These are phyloP conservation scores for Pyrrhia umbra DNA, from an alignment of 2,888 invertebrate species.

Conservation along the genomic window DNA sequence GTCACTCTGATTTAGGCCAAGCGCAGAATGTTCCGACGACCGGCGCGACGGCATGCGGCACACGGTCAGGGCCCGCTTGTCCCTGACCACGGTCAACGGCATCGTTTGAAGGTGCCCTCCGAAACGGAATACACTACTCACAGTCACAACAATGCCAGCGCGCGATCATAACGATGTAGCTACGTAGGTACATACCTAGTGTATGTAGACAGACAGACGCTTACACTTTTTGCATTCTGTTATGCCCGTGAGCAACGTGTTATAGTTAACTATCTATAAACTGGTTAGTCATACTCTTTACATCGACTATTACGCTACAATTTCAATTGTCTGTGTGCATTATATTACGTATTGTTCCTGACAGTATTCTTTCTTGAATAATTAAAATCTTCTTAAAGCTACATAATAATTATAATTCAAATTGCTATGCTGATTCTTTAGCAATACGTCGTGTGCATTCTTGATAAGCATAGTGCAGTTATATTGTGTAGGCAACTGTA, in stretches of 20 bases:
- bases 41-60: constrained; percentile 59
- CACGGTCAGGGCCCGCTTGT: constrained; percentile 80
- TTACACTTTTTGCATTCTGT: constrained; percentile 22
- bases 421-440: constrained; percentile 44
- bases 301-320: constrained; percentile 7
- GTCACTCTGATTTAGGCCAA: constrained; percentile 70
- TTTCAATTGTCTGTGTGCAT: constrained; percentile 17
- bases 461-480: constrained; percentile 69
- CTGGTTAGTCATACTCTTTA: constrained; percentile 26
- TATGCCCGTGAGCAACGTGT: constrained; percentile 13
- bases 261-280: constrained; percentile 5
- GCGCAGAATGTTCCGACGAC: constrained; percentile 67
- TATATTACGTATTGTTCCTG: constrained; percentile 22
- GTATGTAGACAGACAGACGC: constrained; percentile 19
- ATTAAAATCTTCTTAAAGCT: constrained; percentile 21
- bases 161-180: constrained; percentile 31
- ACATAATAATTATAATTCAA: constrained; percentile 25
- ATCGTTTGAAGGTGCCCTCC: constrained; percentile 86
- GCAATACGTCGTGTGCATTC: constrained; percentile 63
- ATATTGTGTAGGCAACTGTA: constrained; percentile 41
- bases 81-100: constrained; percentile 90
- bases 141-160: constrained; percentile 47
- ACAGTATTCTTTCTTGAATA: constrained; percentile 10
- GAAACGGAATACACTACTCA: constrained; percentile 60
- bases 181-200: constrained; percentile 10